Conservation (phyloP, 2,888 invertebrate genomes). For the Dorcus hopei region DNA sequence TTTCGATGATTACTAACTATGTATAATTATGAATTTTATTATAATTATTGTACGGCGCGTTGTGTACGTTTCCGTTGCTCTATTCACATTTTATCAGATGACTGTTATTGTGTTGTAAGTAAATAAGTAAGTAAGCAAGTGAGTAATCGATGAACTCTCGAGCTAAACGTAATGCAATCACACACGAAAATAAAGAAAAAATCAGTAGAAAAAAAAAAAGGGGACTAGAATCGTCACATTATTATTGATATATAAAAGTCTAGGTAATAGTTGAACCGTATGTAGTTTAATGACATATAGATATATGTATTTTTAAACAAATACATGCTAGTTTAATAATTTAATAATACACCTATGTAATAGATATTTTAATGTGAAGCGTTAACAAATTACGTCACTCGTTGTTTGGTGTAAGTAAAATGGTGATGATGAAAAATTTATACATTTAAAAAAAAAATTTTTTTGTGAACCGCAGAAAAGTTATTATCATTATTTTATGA, state of each 20-base stretch:
- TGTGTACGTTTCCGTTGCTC: not conserved
- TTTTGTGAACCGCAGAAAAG: no score
- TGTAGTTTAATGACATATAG: slow-evolving; percentile 46
- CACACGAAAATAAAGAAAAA: slow-evolving; percentile 29
- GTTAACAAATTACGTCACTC: not conserved
- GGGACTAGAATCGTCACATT: slow-evolving; percentile 45
- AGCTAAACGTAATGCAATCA: slow-evolving; percentile 43
- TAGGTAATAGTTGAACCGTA: slow-evolving; percentile 49
- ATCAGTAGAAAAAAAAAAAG: slow-evolving; percentile 37
- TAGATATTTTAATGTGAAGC: slow-evolving; percentile 28
- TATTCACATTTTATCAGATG: slow-evolving; percentile 8
- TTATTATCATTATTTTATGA: no score
- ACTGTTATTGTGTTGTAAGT: not conserved
- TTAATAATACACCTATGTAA: slow-evolving; percentile 40
- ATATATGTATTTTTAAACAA: slow-evolving; percentile 46
- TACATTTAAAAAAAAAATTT: no score
- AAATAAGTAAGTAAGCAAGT: not conserved
- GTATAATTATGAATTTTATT: no score
- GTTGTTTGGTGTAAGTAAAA: no score
- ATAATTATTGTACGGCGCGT: no score
- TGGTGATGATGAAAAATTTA: no score
- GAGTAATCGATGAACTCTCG: not conserved
- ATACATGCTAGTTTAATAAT: slow-evolving; percentile 43
- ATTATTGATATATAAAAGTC: slow-evolving; percentile 48
- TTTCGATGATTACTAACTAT: not conserved